A percentile compares a stretch with the other conserved stretches of the same genome.
phyloP scores from a whole-genome alignment of 1,140 invertebrate genomes.

The Neodiprion pinetum region DNA sequence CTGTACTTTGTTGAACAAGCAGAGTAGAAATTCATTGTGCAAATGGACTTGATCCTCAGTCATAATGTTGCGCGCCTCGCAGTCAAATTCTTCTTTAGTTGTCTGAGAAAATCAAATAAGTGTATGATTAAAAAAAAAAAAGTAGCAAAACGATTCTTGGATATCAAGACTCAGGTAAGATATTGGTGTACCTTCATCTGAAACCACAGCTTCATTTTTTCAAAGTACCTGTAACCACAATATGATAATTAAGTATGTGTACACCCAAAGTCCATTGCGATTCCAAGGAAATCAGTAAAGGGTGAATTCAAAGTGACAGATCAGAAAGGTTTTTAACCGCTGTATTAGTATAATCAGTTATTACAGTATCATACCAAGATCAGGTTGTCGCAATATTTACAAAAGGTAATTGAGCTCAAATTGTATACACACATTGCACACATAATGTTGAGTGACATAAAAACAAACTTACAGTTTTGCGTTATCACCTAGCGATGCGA shows the following conservation, averaged over 20 bases:
- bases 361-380: too few species aligned
- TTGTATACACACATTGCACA: too few species aligned
- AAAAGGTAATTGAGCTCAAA: too few species aligned
- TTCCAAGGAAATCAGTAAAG: too few species aligned
- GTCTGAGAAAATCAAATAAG: conserved; percentile 48
- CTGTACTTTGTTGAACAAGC: conserved; percentile 81
- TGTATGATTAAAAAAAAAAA: neutral
- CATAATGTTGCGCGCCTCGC: conserved; percentile 74
- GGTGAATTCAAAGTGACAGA: too few species aligned
- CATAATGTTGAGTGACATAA: too few species aligned
- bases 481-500: conserved; percentile 70
- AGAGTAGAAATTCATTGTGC: conserved; percentile 84
- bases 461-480: conserved; percentile 55
- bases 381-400: too few species aligned
- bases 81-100: conserved; percentile 83
- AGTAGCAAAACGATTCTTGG: neutral
- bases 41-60: conserved; percentile 74
- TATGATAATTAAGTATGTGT: conserved; percentile 21
- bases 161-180: neutral
- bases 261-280: neutral
- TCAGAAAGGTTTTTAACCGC: too few species aligned
- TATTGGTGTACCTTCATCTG: conserved; percentile 67
- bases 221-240: conserved; percentile 64
- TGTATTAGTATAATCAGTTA: too few species aligned
- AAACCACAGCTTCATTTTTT: conserved; percentile 77